These are phyloP conservation scores for Oryzias woworae DNA, from an alignment of 2,113 vertebrate genomes.

Conservation along the genomic window DNA sequence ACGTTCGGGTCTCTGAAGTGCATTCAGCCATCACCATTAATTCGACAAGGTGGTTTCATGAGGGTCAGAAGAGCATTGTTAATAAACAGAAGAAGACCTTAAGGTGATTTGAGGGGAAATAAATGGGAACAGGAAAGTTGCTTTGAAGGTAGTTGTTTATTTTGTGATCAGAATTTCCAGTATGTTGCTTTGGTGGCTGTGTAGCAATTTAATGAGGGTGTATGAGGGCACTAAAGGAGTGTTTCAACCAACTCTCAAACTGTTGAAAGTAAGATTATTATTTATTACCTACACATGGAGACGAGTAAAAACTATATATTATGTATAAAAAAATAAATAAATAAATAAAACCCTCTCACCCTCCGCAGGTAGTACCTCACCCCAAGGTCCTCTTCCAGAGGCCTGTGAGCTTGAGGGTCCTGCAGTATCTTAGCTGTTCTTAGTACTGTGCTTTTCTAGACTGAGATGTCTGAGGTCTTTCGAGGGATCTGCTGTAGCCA, in stretches of 20 bases:
- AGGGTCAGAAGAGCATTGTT: neutral
- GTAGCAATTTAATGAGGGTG: conserved; percentile 21
- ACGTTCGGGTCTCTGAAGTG: conserved; percentile 27
- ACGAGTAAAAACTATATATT: too few species aligned
- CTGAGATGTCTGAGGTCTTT: too few species aligned
- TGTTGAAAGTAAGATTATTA: neutral
- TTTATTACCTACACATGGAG: too few species aligned
- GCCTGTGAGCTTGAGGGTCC: too few species aligned
- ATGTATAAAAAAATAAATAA: too few species aligned
- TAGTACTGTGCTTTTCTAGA: too few species aligned
- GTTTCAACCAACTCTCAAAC: neutral
- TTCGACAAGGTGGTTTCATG: neutral
- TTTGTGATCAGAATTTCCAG: conserved; percentile 11
- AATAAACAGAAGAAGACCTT: neutral
- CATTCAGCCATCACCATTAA: conserved; percentile 9
- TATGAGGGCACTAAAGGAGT: conserved; percentile 12
- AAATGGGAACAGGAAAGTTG: neutral
- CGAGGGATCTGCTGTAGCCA: too few species aligned
- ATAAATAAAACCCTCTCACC: too few species aligned
- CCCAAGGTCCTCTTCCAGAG: too few species aligned
- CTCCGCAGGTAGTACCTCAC: too few species aligned
- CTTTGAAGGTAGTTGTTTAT: neutral
- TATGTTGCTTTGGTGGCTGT: conserved; percentile 3
- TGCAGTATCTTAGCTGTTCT: too few species aligned
- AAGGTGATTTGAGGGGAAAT: neutral